Evolutionary conservation across 2,113 vertebrate species (phyloP).

Genomic region (Clarias macrocephalus): DNA sequence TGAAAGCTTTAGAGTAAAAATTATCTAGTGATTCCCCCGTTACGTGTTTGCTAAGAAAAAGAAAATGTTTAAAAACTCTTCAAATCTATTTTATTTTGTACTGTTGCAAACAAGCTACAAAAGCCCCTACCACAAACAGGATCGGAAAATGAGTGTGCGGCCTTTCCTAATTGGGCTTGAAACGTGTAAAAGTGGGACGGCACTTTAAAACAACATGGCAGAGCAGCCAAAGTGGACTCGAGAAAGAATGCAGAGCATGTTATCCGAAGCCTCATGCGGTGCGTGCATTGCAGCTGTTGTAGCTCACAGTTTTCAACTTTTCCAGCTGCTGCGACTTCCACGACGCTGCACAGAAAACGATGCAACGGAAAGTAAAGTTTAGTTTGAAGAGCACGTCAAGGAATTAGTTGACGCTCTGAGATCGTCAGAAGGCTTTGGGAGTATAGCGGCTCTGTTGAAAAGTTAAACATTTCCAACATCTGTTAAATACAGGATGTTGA

Average conservation of each 20-base stretch:
- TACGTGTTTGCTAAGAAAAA: not conserved
- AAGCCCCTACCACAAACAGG: not conserved
- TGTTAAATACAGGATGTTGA: not conserved
- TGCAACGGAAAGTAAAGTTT: not conserved
- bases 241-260: not conserved
- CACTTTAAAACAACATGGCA: not conserved
- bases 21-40: not conserved
- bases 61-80: not conserved
- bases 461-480: not conserved
- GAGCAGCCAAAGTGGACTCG: not conserved
- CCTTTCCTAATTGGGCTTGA: not conserved
- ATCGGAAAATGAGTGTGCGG: not conserved
- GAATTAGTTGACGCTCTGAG: not conserved
- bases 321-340: slow-evolving; percentile 3
- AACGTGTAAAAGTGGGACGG: not conserved
- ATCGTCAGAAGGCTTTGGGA: not conserved
- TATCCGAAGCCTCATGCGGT: not conserved
- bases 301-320: not conserved
- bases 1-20: not conserved
- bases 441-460: not conserved
- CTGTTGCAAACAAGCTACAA: not conserved
- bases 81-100: not conserved
- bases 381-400: not conserved
- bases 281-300: slow-evolving; percentile 17
- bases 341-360: not conserved